Conservation (phyloP, 2,113 vertebrate genomes). For the Collichthys lucidus region DNA sequence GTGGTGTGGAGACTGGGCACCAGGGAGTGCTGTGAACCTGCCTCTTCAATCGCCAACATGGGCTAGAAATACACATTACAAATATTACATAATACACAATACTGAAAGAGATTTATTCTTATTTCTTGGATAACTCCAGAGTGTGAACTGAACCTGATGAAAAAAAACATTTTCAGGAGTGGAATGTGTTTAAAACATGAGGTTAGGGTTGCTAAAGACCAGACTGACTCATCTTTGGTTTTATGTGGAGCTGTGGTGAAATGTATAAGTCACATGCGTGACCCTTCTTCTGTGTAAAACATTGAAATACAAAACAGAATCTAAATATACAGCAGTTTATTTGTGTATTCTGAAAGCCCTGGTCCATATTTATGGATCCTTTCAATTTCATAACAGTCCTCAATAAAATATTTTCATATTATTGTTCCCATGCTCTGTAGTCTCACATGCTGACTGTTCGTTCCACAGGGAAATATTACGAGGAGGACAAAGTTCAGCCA, state of each 20-base stretch:
- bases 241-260: not conserved
- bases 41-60: slow-evolving; percentile 63
- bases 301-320: not conserved
- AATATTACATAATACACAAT: not conserved
- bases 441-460: not conserved
- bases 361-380: not conserved
- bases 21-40: slow-evolving; percentile 45
- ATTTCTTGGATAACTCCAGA: not conserved
- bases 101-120: not conserved
- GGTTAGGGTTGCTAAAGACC: not conserved
- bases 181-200: not conserved
- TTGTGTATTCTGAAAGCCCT: not conserved
- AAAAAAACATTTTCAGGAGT: not conserved
- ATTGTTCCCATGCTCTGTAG: not conserved
- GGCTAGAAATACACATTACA: slow-evolving; percentile 65
- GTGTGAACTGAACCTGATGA: not conserved
- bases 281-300: not conserved
- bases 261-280: not conserved
- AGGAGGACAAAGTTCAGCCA: slow-evolving; percentile 36
- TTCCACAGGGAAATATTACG: not conserved
- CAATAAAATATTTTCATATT: not conserved
- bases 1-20: slow-evolving; percentile 42
- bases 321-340: not conserved
- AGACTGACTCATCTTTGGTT: slow-evolving; percentile 1
- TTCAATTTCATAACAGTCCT: not conserved